Base-by-base conservation (phyloP, 1,140 invertebrate species). In the Mizuhopecten yessoensis region DNA sequence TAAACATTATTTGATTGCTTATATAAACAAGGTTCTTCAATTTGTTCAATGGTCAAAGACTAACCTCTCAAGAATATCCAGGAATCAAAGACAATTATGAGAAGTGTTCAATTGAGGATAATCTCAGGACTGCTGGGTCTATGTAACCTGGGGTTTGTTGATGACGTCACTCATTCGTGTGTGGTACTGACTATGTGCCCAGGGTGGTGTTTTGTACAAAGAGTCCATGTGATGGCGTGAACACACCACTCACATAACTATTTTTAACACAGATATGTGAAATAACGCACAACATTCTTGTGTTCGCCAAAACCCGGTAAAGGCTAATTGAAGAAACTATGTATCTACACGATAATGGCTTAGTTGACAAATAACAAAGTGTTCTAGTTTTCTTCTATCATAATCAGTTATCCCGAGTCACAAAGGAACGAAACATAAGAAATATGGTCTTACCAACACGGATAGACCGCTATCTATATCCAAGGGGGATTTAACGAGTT, bases 201-300 rank as follows among this genome's bases (percentile, higher is more conserved):
- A n/a, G 57, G 57, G 57, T 75, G 57, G 57, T 17, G 57, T 75
- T 75, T 75, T 29, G 29, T n/a, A 75, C 29, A 75, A 75, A 75
- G 57, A n/a, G 57, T 75, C n/a, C 57, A 29, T 75, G 29, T n/a
- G 23, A 75, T 75, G 23, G 57, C 17, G 57, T 75, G 57, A 75
- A 75, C 57, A 75, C 57, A 29, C 57, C 29, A 75, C 57, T 75
- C 57, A 75, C 57, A 75, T 75, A 75, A 75, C 57, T 75, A 75
- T 75, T 29, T 75, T 29, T 75, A 75, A 75, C 57, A 75, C 29
- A 75, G 57, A 75, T 75, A 75, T 75, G 57, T 75, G 57, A 75
- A 75, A 75, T 75, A 75, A n/a, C 57, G 20, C 45, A 75, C 57
- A 75, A 75, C 57, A 75, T 75, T 75, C 57, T 75, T 75, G 57